A percentile compares a stretch with the other conserved stretches of the same genome.
Evolutionary conservation across 2,113 vertebrate species (phyloP).

Genomic region (Brachyistius frenatus): DNA sequence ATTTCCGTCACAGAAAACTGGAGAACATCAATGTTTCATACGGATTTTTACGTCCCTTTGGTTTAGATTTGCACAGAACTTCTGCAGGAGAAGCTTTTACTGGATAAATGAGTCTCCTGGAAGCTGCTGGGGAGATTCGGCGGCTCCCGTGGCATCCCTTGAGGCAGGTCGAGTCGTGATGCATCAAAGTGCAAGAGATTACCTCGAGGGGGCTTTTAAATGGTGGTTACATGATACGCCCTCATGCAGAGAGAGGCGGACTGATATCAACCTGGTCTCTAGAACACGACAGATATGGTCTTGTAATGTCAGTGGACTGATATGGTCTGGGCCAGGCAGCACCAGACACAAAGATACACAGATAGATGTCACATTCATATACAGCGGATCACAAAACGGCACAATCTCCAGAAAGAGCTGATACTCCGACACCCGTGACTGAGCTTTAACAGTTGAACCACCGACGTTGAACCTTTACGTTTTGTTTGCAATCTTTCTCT

Average conservation of each 20-base stretch:
- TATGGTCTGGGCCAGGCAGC: conserved; percentile 61
- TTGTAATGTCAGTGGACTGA: conserved; percentile 35
- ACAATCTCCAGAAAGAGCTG: conserved; percentile 46
- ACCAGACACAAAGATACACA: conserved; percentile 58
- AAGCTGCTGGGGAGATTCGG: conserved; percentile 33
- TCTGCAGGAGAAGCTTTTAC: conserved; percentile 36
- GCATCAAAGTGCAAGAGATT: conserved; percentile 46
- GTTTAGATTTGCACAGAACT: conserved; percentile 53
- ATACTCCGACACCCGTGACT: conserved; percentile 27
- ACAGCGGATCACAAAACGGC: conserved; percentile 60
- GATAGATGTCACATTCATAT: conserved; percentile 70
- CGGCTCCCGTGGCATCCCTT: conserved; percentile 30
- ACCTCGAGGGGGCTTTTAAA: conserved; percentile 35
- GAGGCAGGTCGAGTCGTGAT: conserved; percentile 53
- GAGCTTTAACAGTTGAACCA: conserved; percentile 14
- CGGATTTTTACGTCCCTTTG: conserved; percentile 58
- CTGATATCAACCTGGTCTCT: conserved; percentile 14
- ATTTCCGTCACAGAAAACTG: conserved; percentile 20
- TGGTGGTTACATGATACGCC: conserved; percentile 17
- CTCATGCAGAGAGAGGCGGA: conserved; percentile 45
- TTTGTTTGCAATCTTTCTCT: conserved; percentile 47
- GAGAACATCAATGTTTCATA: conserved; percentile 1
- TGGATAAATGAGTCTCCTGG: conserved; percentile 26
- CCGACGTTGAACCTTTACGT: conserved; percentile 29
- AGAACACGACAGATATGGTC: conserved; percentile 30